Evolutionary conservation across 2,797 vertebrate species (phyloP).

Genomic region (Catamblyrhynchus diadema): DNA sequence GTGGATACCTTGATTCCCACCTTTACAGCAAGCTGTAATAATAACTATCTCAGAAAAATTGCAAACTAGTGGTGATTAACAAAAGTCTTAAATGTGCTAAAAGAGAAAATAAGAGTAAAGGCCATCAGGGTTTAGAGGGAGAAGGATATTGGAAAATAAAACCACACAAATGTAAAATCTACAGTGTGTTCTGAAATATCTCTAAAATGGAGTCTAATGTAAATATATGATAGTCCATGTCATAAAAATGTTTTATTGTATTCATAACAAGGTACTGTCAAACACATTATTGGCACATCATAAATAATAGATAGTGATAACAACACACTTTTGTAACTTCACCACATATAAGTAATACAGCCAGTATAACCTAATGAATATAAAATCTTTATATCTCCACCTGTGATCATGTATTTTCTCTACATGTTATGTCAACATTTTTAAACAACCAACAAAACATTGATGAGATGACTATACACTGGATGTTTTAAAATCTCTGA

Average conservation of each 20-base stretch:
- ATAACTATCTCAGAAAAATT: neutral
- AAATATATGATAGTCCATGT: neutral
- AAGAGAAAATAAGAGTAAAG: neutral
- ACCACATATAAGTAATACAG: neutral
- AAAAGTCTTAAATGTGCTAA: neutral
- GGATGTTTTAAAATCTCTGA: neutral
- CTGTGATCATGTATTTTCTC: neutral
- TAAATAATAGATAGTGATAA: conserved; percentile 23
- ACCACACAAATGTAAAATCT: neutral
- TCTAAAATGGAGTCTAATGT: neutral
- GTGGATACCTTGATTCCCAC: neutral
- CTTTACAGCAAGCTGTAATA: neutral
- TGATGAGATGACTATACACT: neutral
- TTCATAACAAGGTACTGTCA: neutral
- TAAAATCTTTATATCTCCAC: neutral
- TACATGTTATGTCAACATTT: neutral
- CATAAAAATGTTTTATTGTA: conserved; percentile 2
- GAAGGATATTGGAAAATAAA: neutral
- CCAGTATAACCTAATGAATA: neutral
- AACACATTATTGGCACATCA: neutral
- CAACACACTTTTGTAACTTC: neutral
- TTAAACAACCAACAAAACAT: neutral
- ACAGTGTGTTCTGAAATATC: neutral
- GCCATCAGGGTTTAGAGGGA: neutral
- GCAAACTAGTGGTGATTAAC: neutral